Conservation (phyloP, 2,113 vertebrate genomes). For the Prunella fulvescens region DNA sequence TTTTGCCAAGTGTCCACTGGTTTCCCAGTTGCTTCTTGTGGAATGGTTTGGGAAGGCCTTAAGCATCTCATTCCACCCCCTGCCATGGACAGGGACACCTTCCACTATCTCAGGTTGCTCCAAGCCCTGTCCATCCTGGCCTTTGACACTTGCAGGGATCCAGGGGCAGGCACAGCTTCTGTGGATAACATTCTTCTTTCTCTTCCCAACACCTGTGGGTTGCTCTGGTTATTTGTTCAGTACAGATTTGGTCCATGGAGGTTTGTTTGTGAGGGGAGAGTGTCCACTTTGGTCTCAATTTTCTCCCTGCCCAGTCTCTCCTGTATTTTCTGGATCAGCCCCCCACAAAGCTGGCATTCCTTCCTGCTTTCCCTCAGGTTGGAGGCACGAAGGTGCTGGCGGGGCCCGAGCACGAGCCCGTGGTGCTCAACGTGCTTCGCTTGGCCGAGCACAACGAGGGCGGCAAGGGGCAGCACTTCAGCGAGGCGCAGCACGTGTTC, state of each 20-base stretch:
- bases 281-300: accelerated
- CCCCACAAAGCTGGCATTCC: background rate
- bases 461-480: slow-evolving; percentile 38
- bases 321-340: background rate
- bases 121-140: background rate
- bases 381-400: slow-evolving; percentile 74
- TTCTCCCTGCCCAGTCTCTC: background rate
- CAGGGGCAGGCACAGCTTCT: background rate
- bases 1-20: background rate
- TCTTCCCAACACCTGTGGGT: background rate
- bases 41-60: background rate
- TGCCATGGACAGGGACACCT: background rate
- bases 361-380: slow-evolving; percentile 74
- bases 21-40: background rate
- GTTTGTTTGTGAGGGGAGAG: background rate
- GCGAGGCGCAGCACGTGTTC: slow-evolving; percentile 53
- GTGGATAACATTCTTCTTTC: background rate
- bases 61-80: background rate
- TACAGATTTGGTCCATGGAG: background rate
- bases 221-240: background rate
- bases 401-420: slow-evolving; percentile 83
- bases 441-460: slow-evolving; percentile 53
- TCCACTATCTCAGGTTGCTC: background rate
- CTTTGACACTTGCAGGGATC: background rate
- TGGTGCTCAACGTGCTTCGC: slow-evolving; percentile 83